These are phyloP conservation scores for Istiophorus platypterus DNA, from an alignment of 2,113 vertebrate genomes.

Conservation along the genomic window DNA sequence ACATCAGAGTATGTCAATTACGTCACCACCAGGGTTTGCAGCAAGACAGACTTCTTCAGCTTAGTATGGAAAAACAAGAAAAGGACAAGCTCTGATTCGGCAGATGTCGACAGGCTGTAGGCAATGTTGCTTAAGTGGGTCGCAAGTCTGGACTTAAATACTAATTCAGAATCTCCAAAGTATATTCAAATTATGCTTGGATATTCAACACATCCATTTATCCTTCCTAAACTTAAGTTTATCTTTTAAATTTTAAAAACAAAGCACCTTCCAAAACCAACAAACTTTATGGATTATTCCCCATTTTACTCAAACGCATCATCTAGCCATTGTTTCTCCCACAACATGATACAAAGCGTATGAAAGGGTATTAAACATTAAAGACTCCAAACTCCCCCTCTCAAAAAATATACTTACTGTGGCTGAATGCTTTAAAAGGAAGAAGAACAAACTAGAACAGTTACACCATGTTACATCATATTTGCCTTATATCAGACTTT, in stretches of 20 bases:
- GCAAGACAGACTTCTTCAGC: not conserved
- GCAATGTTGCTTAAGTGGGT: slow-evolving; percentile 26
- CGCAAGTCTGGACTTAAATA: slow-evolving; percentile 33
- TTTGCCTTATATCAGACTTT: slow-evolving; percentile 26
- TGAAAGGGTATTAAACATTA: slow-evolving; percentile 51
- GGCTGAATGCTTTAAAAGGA: slow-evolving; percentile 46
- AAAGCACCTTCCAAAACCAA: slow-evolving; percentile 31
- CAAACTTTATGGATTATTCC: slow-evolving; percentile 44
- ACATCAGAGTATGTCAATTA: slow-evolving; percentile 4
- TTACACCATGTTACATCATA: slow-evolving; percentile 83
- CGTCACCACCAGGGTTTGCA: not conserved
- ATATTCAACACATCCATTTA: slow-evolving; percentile 7
- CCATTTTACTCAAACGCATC: slow-evolving; percentile 23
- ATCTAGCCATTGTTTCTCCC: slow-evolving; percentile 46
- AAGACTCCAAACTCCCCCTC: not conserved
- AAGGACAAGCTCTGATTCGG: slow-evolving; percentile 19
- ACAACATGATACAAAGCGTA: slow-evolving; percentile 29
- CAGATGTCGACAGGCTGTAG: slow-evolving; percentile 1
- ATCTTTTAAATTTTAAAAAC: slow-evolving; percentile 26
- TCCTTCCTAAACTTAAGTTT: slow-evolving; percentile 10
- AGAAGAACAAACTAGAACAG: slow-evolving; percentile 53
- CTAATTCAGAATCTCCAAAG: slow-evolving; percentile 25
- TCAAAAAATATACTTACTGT: slow-evolving; percentile 1
- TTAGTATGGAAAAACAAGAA: not conserved
- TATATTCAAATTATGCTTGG: slow-evolving; percentile 1